Base-by-base conservation (phyloP, 1,140 invertebrate species). In the Ectropis grisescens region DNA sequence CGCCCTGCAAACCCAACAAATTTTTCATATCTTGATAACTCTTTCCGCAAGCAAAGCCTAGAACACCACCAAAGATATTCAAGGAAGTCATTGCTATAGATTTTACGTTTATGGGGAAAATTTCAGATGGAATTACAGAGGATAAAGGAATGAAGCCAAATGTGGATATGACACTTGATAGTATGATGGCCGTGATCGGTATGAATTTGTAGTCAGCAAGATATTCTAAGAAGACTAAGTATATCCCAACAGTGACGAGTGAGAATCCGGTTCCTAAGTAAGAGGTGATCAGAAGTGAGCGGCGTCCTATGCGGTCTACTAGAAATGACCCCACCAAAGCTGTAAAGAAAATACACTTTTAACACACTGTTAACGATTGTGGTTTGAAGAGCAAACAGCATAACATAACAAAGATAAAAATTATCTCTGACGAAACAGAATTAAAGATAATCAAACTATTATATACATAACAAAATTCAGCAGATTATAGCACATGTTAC, bases 291-390 rank as follows among this genome's bases (percentile, higher is more conserved):
- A 93, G 64, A 0, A 94, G 62, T 9, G 89, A 74, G 24, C 87
- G 83, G 34, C 92, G 80, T 1, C 92, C 92, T 2, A 88, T 72
- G 41, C 78, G 85, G 54, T 94, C 93, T 36, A 93, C 88, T 11
- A 93, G 57, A 10, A 89, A 33, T 1, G 86, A 83, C 13, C 89
- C 86, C 1, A 87, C 51, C 9, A 69, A 29, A 29, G 88, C 89
- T 28, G 84, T 30, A 65, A 55, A n/a, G 27, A 13, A n/a, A n/a
- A n/a, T n/a, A n/a, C n/a, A n/a, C n/a, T n/a, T n/a, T n/a, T n/a
- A n/a, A n/a, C n/a, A n/a, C n/a, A n/a, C n/a, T n/a, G n/a, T n/a
- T n/a, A n/a, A n/a, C n/a, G n/a, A n/a, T n/a, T n/a, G n/a, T n/a
- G n/a, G n/a, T n/a, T n/a, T n/a, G n/a, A n/a, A n/a, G n/a, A n/a